A percentile compares a stretch with the other conserved stretches of the same genome.
Evolutionary conservation across 2,113 vertebrate genomes (phyloP).

Genomic region (Parotia lawesii): DNA sequence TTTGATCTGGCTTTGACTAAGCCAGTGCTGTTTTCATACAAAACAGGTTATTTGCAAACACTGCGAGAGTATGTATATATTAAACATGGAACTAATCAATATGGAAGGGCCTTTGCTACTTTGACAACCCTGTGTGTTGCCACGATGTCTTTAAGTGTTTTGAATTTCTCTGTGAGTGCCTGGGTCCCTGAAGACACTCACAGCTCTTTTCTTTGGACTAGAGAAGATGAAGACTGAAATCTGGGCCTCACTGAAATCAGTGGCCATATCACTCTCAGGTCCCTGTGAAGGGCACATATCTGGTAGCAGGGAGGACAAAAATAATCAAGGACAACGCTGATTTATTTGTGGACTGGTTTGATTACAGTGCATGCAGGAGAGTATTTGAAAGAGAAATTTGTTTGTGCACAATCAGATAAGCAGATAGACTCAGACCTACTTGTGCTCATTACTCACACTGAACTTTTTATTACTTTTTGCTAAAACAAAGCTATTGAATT

Average conservation of each 20-base stretch:
- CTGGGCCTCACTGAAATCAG: not conserved
- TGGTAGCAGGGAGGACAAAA: slow-evolving; percentile 33
- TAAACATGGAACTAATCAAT: slow-evolving; percentile 78
- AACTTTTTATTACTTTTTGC: slow-evolving; percentile 1
- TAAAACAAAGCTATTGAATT: not conserved
- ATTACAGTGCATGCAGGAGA: not conserved
- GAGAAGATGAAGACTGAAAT: slow-evolving; percentile 18
- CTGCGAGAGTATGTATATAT: slow-evolving; percentile 73
- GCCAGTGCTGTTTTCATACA: slow-evolving; percentile 75
- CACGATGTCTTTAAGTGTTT: slow-evolving; percentile 9
- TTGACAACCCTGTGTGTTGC: slow-evolving; percentile 33
- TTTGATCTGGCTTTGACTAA: slow-evolving; percentile 79
- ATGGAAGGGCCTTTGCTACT: slow-evolving; percentile 70
- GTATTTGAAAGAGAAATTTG: slow-evolving; percentile 50
- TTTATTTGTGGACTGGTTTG: slow-evolving; percentile 46
- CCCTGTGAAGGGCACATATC: not conserved
- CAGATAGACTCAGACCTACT: not conserved
- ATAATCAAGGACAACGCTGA: slow-evolving; percentile 23
- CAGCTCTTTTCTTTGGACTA: not conserved
- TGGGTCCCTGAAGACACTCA: slow-evolving; percentile 5
- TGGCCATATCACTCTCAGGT: not conserved
- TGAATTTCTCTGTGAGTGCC: slow-evolving; percentile 15
- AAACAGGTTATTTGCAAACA: slow-evolving; percentile 77
- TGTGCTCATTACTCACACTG: not conserved
- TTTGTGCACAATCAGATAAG: slow-evolving; percentile 27